Evolutionary conservation across 2,888 invertebrate species (phyloP).

Genomic region (Pseudoips prasinana): DNA sequence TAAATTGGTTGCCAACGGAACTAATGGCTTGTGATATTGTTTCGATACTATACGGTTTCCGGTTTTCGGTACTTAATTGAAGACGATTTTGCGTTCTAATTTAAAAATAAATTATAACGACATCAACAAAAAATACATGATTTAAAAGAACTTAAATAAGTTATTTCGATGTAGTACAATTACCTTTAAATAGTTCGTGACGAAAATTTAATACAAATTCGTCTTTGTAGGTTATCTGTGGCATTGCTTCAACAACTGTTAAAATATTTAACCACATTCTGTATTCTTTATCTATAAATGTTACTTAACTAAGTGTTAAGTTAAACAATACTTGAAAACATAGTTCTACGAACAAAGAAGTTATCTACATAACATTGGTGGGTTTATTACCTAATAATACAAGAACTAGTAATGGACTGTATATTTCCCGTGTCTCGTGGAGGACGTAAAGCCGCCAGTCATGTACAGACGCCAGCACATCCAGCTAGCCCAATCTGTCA

Average conservation of each 20-base stretch:
- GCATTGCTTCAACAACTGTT: slow-evolving; percentile 10
- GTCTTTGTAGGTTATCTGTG: slow-evolving; percentile 13
- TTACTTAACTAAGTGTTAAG: slow-evolving; percentile 12
- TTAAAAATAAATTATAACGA: slow-evolving; percentile 3
- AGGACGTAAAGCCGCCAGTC: no score
- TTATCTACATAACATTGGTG: no score
- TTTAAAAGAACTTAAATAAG: no score
- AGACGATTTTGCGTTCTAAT: slow-evolving; percentile 5
- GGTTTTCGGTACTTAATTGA: no score
- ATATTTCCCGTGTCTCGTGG: no score
- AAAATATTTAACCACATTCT: slow-evolving; percentile 9
- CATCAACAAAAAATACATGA: no score
- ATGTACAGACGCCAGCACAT: no score
- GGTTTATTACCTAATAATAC: no score
- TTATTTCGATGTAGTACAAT: background rate
- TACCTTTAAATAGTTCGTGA: background rate
- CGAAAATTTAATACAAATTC: background rate
- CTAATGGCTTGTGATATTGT: slow-evolving; percentile 32
- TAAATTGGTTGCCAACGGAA: slow-evolving; percentile 35
- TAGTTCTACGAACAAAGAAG: slow-evolving; percentile 3
- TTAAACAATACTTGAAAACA: slow-evolving; percentile 17
- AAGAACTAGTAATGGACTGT: no score
- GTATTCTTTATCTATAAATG: slow-evolving; percentile 11
- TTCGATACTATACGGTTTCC: slow-evolving; percentile 15
- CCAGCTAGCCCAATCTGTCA: no score